Conservation (phyloP, 2,797 vertebrate species). For the Aldrovandia affinis region DNA sequence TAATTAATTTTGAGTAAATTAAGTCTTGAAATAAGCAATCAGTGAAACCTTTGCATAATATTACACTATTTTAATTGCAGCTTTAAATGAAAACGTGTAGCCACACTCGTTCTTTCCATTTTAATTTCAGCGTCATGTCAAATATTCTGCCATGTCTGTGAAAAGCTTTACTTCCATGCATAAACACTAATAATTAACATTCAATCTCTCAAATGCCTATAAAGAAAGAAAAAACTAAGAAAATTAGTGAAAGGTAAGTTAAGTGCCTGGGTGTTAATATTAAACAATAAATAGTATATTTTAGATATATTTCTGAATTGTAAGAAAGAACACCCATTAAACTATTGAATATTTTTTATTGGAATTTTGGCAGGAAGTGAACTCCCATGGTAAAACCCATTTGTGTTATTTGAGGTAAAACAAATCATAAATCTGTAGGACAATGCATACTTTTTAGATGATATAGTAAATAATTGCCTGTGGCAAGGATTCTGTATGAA, state of each 20-base stretch:
- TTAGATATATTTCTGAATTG: background rate
- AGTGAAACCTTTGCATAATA: background rate
- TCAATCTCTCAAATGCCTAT: slow-evolving; percentile 1
- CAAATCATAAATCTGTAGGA: background rate
- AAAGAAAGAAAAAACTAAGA: background rate
- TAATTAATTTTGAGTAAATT: background rate
- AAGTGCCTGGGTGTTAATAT: background rate
- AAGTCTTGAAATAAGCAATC: slow-evolving; percentile 9
- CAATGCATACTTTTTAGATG: background rate
- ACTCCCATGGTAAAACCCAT: background rate
- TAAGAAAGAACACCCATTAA: background rate
- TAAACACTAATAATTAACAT: slow-evolving; percentile 7
- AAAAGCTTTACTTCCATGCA: background rate
- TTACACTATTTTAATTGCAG: background rate
- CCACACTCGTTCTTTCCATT: background rate
- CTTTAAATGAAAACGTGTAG: background rate
- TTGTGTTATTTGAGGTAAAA: background rate
- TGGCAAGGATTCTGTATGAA: background rate
- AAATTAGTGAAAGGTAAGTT: background rate
- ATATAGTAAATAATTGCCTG: background rate
- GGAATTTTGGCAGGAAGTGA: too few species aligned
- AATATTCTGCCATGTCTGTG: background rate
- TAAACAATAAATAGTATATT: background rate
- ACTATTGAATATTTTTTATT: background rate
- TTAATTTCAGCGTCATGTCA: background rate